phyloP scores from a whole-genome alignment of 2,113 vertebrate genomes.

The Podilymbus podiceps region DNA sequence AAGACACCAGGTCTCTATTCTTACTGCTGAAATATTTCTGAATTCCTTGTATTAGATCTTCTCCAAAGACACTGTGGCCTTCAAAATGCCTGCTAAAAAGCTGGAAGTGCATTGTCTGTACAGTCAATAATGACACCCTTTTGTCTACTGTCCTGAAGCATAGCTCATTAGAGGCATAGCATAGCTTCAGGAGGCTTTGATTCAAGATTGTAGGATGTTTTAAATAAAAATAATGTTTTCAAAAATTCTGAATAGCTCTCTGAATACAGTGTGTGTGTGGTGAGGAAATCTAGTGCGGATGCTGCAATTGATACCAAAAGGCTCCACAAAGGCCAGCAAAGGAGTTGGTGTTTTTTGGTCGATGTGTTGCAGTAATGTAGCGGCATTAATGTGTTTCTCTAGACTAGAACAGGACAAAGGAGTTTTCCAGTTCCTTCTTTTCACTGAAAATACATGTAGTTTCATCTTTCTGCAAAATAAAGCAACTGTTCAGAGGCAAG shows the following conservation, averaged over 20 bases:
- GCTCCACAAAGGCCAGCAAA: background rate
- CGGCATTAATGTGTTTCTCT: background rate
- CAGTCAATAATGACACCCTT: background rate
- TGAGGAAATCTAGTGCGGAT: background rate
- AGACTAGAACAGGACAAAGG: background rate
- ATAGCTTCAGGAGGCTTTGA: background rate
- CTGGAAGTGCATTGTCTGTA: background rate
- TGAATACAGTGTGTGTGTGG: background rate
- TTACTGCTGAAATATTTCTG: background rate
- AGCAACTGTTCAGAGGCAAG: background rate
- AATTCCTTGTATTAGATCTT: background rate
- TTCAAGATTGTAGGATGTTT: background rate
- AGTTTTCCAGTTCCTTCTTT: background rate
- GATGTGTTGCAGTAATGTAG: background rate
- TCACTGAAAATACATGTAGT: background rate
- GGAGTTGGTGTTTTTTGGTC: background rate
- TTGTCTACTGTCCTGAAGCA: background rate
- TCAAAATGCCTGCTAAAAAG: background rate
- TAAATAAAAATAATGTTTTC: background rate
- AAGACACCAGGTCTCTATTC: background rate
- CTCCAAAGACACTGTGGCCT: background rate
- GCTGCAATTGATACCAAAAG: background rate
- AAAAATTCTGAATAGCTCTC: background rate
- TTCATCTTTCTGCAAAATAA: background rate
- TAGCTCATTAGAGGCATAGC: background rate